A percentile compares a stretch with the other conserved stretches of the same genome.
These are phyloP conservation scores for Troilus luridus DNA, from an alignment of 2,888 invertebrate species.

Conservation along the genomic window DNA sequence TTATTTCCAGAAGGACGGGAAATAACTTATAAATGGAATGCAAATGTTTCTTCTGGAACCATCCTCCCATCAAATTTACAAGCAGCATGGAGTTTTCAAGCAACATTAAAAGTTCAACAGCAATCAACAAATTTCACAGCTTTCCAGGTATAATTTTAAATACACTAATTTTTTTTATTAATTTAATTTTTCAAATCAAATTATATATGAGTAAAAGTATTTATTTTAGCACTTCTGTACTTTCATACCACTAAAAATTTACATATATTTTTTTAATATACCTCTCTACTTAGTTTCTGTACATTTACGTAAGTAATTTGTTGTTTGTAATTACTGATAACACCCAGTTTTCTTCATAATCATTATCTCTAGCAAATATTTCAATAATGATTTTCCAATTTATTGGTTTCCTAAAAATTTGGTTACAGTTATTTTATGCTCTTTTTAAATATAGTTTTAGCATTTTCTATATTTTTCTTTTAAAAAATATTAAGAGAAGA, in stretches of 20 bases:
- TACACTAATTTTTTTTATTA: not conserved
- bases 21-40: constrained; percentile 65
- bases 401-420: not conserved
- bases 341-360: not conserved
- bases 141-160: constrained; percentile 62
- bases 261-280: not conserved
- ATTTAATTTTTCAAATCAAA: not conserved
- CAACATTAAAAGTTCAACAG: constrained; percentile 63
- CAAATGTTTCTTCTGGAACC: constrained; percentile 64
- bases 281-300: not conserved
- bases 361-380: constrained; percentile 3
- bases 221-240: not conserved
- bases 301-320: not conserved
- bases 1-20: constrained; percentile 64
- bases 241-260: not conserved
- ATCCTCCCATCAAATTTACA: constrained; percentile 64
- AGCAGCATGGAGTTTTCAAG: constrained; percentile 64
- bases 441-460: not conserved
- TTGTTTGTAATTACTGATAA: not conserved
- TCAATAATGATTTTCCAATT: not conserved
- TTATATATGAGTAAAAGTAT: not conserved
- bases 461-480: not conserved
- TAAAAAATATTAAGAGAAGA: not conserved
- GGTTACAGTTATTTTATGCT: not conserved
- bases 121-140: constrained; percentile 60